These are phyloP conservation scores for Drosophila kohkoa DNA, from an alignment of 1,140 invertebrate species.

Conservation along the genomic window DNA sequence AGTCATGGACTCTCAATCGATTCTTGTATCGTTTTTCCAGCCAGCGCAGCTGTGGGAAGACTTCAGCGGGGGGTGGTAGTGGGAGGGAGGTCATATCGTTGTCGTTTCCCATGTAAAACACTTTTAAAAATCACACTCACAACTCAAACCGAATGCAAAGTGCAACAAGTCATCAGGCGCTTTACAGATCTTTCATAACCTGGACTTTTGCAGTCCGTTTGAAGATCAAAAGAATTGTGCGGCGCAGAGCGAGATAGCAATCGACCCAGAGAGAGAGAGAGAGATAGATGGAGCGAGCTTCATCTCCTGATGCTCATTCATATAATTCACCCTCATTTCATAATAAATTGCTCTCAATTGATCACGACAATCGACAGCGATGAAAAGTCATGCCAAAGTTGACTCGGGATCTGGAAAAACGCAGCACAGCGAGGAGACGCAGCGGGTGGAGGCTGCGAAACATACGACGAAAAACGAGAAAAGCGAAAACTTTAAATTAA, in stretches of 20 bases:
- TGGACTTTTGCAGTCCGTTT: slow-evolving; percentile 37
- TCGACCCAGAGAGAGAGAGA: slow-evolving; percentile 35
- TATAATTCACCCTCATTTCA: slow-evolving; percentile 85
- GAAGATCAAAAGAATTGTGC: slow-evolving; percentile 83
- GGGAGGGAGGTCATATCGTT: slow-evolving; percentile 44
- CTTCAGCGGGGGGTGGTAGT: background rate
- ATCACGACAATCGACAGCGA: slow-evolving; percentile 85
- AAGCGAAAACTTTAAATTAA: slow-evolving; percentile 64
- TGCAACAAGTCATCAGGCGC: slow-evolving; percentile 76
- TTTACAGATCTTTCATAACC: slow-evolving; percentile 75
- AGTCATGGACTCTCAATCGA: slow-evolving; percentile 34
- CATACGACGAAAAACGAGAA: slow-evolving; percentile 49
- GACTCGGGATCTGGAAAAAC: slow-evolving; percentile 59
- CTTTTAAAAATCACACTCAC: slow-evolving; percentile 84
- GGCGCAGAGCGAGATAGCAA: slow-evolving; percentile 50
- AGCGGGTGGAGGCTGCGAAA: slow-evolving; percentile 35
- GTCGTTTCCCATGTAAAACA: slow-evolving; percentile 84
- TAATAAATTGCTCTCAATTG: slow-evolving; percentile 85
- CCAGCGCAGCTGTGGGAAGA: background rate
- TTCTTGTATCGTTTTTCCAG: slow-evolving; percentile 34
- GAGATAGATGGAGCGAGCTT: slow-evolving; percentile 13
- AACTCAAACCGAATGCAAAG: slow-evolving; percentile 79
- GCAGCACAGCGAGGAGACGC: background rate
- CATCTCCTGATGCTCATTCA: slow-evolving; percentile 71
- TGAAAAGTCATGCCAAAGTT: slow-evolving; percentile 84